phyloP scores from a whole-genome alignment of 2,888 invertebrate species.

The Melieria picta region DNA sequence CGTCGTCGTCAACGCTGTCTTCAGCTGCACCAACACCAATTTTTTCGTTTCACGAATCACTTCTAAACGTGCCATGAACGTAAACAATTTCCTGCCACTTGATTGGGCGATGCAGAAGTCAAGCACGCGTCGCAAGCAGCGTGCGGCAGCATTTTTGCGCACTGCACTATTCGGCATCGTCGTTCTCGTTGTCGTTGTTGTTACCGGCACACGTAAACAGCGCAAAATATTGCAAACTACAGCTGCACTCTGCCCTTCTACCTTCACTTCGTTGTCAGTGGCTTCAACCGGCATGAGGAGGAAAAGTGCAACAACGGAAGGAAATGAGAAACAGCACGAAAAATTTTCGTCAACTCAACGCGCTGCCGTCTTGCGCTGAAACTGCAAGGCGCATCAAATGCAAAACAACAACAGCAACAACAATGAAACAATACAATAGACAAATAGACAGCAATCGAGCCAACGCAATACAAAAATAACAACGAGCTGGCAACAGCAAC shows the following conservation, averaged over 20 bases:
- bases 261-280: too few relatives aligned
- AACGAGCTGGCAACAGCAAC: not conserved
- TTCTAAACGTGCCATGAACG: constrained; percentile 34
- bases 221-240: constrained; percentile 15
- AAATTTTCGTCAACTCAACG: not conserved
- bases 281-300: not conserved
- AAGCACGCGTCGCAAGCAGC: constrained; percentile 15
- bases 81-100: constrained; percentile 36
- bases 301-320: not conserved
- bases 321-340: not conserved
- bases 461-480: not conserved
- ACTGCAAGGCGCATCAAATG: not conserved
- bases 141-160: constrained; percentile 26
- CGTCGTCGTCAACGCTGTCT: too few relatives aligned
- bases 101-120: constrained; percentile 21
- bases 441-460: not conserved
- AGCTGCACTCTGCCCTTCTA: too few relatives aligned
- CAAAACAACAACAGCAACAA: not conserved
- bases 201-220: constrained; percentile 10
- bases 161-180: constrained; percentile 8
- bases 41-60: constrained; percentile 10
- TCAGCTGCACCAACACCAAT: too few relatives aligned
- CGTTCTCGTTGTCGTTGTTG: constrained; percentile 14
- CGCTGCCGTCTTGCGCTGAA: not conserved
- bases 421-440: not conserved